Percentiles rank a stretch among this genome's conserved stretches.
These are phyloP conservation scores for Mythimna vitellina DNA, from an alignment of 2,888 invertebrate genomes.

Conservation along the genomic window DNA sequence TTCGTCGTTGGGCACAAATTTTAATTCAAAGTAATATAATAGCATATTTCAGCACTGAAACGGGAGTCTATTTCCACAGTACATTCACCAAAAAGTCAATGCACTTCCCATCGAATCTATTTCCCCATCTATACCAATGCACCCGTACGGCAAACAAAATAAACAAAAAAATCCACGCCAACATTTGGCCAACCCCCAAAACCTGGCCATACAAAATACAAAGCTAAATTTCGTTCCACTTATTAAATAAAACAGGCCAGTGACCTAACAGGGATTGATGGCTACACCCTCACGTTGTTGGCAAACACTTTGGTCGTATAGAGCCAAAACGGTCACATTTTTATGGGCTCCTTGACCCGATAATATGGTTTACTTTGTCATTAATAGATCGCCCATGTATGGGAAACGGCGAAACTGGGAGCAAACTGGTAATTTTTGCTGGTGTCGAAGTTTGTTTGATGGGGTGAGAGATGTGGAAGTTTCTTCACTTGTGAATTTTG, in stretches of 20 bases:
- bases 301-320: slow-evolving; percentile 53
- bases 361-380: slow-evolving; percentile 52
- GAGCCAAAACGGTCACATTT: slow-evolving; percentile 63
- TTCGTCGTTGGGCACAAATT: background rate
- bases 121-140: slow-evolving; percentile 18
- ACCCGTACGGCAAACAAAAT: slow-evolving; percentile 14
- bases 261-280: slow-evolving; percentile 64
- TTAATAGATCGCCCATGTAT: slow-evolving; percentile 44
- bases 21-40: background rate
- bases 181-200: slow-evolving; percentile 60
- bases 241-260: slow-evolving; percentile 63
- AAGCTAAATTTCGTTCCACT: slow-evolving; percentile 57
- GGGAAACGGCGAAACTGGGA: slow-evolving; percentile 21
- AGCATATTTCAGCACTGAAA: background rate
- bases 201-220: slow-evolving; percentile 49
- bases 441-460: slow-evolving; percentile 31
- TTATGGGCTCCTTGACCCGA: slow-evolving; percentile 63
- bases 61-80: background rate
- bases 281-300: slow-evolving; percentile 56
- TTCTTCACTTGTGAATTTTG: background rate
- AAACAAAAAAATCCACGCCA: slow-evolving; percentile 43
- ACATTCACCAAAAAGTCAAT: slow-evolving; percentile 16
- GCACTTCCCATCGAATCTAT: slow-evolving; percentile 23
- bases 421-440: slow-evolving; percentile 40
- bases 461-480: slow-evolving; percentile 8